Conservation (phyloP, 2,797 vertebrate species). For the Pygocentrus nattereri region DNA sequence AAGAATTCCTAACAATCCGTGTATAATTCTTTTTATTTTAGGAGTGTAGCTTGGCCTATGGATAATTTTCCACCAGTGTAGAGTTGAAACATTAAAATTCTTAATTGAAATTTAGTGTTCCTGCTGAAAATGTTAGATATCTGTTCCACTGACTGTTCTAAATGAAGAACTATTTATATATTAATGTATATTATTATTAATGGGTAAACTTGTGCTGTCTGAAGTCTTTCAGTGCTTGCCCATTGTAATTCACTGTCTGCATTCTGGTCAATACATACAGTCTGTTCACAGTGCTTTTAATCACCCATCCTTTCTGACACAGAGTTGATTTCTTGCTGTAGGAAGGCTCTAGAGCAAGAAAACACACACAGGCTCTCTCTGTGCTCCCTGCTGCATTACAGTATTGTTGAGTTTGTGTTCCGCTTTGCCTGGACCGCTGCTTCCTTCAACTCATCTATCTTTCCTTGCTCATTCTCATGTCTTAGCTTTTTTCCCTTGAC, state of each 20-base stretch:
- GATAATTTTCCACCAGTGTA: too few relatives aligned
- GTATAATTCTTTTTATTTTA: too few relatives aligned
- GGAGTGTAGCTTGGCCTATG: too few relatives aligned
- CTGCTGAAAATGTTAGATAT: too few relatives aligned
- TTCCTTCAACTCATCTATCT: slow-evolving; percentile 53
- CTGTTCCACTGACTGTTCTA: too few relatives aligned
- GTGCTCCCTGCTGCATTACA: slow-evolving; percentile 32
- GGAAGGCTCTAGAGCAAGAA: slow-evolving; percentile 37
- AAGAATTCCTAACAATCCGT: too few relatives aligned
- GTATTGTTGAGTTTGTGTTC: slow-evolving; percentile 55
- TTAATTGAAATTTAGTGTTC: neutral
- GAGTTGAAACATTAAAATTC: too few relatives aligned
- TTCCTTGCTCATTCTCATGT: slow-evolving; percentile 3
- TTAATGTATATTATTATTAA: too few relatives aligned
- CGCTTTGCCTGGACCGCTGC: slow-evolving; percentile 39
- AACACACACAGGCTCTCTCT: slow-evolving; percentile 47
- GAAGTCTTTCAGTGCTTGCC: neutral
- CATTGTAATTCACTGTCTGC: neutral
- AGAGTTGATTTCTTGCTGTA: slow-evolving; percentile 33
- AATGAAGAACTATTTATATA: too few relatives aligned
- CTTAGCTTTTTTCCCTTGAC: neutral
- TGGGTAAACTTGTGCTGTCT: neutral
- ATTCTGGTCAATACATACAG: neutral
- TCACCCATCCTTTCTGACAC: neutral
- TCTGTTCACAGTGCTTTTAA: neutral